Evolutionary conservation across 2,888 invertebrate genomes (phyloP).

Genomic region (Rhagonycha lutea): DNA sequence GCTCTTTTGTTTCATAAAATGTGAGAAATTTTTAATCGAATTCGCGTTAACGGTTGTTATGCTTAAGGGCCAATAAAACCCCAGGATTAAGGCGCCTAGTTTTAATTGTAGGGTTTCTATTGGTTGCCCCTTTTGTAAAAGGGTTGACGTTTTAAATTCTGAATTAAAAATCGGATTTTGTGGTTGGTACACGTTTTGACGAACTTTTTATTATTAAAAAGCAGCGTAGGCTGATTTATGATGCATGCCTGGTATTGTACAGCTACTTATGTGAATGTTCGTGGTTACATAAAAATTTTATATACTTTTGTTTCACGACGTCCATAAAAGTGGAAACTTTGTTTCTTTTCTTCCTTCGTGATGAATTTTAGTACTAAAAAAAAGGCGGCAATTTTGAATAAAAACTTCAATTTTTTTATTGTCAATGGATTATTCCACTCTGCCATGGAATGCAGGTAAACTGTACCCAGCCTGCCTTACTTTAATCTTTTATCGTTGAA

Average conservation of each 20-base stretch:
- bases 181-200: background rate
- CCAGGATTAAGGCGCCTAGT: background rate
- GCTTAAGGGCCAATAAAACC: background rate
- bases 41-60: background rate
- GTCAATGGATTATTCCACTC: background rate
- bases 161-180: background rate
- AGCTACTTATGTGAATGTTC: background rate
- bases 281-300: background rate
- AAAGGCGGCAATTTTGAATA: background rate
- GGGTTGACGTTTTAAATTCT: background rate
- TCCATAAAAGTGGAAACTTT: background rate
- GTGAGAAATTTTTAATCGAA: background rate
- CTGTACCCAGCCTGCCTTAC: background rate
- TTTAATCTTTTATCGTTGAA: background rate
- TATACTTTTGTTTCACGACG: background rate
- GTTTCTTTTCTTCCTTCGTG: background rate
- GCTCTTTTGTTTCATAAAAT: background rate
- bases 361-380: background rate
- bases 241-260: background rate
- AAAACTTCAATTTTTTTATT: background rate
- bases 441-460: background rate
- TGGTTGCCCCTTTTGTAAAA: background rate
- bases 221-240: background rate
- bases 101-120: background rate
- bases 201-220: background rate